A percentile compares a stretch with the other conserved stretches of the same genome.
These are phyloP conservation scores for Aphelinus certus DNA, from an alignment of 1,140 invertebrate genomes.

Conservation along the genomic window DNA sequence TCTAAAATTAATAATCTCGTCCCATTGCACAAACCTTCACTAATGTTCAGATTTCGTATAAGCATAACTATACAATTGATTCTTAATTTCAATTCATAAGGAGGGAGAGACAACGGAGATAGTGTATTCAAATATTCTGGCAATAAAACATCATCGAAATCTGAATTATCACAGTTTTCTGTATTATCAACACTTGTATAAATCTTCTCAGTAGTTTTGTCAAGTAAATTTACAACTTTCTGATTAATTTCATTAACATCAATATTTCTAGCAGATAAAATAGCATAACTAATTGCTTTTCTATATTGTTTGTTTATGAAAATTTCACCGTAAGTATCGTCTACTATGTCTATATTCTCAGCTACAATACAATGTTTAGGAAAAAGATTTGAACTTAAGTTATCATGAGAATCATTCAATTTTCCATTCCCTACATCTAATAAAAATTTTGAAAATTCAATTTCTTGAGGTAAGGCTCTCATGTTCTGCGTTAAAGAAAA, in stretches of 20 bases:
- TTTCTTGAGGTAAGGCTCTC: constrained; percentile 23
- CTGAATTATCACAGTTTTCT: constrained; percentile 33
- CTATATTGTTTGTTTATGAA: constrained; percentile 18
- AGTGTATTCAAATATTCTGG: constrained; percentile 38
- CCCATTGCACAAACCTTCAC: constrained; percentile 16
- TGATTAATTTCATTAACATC: constrained; percentile 39
- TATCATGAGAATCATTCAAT: constrained; percentile 38
- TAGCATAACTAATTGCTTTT: constrained; percentile 6
- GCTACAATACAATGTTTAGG: constrained; percentile 26
- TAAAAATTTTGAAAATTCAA: constrained; percentile 38
- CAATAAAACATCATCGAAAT: constrained; percentile 29
- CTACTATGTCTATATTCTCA: neutral
- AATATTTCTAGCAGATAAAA: constrained; percentile 34
- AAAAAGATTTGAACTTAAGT: constrained; percentile 27
- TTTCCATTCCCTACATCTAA: constrained; percentile 28
- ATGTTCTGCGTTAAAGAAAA: constrained; percentile 35
- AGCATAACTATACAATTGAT: too few relatives aligned
- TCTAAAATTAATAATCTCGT: constrained; percentile 16
- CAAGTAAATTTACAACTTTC: constrained; percentile 22
- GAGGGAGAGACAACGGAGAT: neutral
- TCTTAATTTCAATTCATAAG: too few relatives aligned
- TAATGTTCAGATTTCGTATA: constrained; percentile 17
- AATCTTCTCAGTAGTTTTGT: constrained; percentile 27
- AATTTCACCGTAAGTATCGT: constrained; percentile 6
- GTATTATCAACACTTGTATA: constrained; percentile 38